These are phyloP conservation scores for Heterotis niloticus DNA, from an alignment of 2,113 vertebrate species.

Conservation along the genomic window DNA sequence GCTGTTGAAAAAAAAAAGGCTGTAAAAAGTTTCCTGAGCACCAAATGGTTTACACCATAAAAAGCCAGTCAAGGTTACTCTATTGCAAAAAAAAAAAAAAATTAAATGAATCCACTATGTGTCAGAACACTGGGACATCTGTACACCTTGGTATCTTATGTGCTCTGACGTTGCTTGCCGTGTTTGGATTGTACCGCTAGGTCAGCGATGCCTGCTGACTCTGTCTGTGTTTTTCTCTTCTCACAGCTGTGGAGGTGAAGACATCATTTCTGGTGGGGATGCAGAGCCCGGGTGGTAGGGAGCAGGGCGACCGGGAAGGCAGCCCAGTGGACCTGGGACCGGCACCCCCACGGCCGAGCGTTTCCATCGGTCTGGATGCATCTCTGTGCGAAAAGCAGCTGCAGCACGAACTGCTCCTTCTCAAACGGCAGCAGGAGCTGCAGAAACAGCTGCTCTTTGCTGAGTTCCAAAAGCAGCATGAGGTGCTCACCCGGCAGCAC, in stretches of 20 bases:
- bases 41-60: no score
- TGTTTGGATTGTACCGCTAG: no score
- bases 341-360: conserved; percentile 51
- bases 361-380: conserved; percentile 59
- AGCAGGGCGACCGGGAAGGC: conserved; percentile 60
- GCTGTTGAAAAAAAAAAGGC: no score
- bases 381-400: conserved; percentile 79
- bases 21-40: no score
- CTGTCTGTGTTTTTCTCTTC: conserved; percentile 15
- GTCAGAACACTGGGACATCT: no score
- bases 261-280: conserved; percentile 74
- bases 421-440: conserved; percentile 91
- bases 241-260: conserved; percentile 79
- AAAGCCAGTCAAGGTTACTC: no score
- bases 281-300: conserved; percentile 64
- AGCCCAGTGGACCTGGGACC: conserved; percentile 76
- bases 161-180: no score
- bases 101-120: no score
- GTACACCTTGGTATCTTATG: no score
- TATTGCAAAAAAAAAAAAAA: no score
- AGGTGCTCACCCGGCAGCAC: conserved; percentile 86
- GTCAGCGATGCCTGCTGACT: no score
- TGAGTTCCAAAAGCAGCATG: conserved; percentile 93
- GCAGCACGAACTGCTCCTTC: conserved; percentile 81
- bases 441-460: conserved; percentile 92